These are phyloP conservation scores for Triplophysa yarkandensis DNA, from an alignment of 2,797 vertebrate genomes.

Conservation along the genomic window DNA sequence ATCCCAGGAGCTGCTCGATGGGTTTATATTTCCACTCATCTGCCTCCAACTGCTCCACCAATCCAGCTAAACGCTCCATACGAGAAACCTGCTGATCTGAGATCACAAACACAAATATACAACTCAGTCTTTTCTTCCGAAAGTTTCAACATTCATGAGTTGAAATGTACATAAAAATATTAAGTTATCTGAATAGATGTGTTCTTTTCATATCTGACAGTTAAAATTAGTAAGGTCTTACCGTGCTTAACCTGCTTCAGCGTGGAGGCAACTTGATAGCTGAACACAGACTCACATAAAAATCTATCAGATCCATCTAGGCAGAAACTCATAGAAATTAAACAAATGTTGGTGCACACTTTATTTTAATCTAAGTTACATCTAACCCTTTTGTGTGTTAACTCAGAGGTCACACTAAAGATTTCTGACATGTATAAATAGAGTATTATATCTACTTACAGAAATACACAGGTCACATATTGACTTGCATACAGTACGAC, in stretches of 20 bases:
- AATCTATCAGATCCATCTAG: conserved; percentile 96
- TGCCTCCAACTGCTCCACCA: conserved; percentile 97
- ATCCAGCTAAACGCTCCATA: conserved; percentile 95
- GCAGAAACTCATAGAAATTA: conserved; percentile 13
- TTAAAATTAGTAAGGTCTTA: conserved; percentile 66
- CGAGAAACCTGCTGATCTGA: conserved; percentile 97
- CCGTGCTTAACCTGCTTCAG: conserved; percentile 97
- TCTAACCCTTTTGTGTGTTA: too few relatives aligned
- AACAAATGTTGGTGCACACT: background rate
- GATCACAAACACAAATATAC: conserved; percentile 33
- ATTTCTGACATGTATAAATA: background rate
- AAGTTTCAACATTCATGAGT: too few relatives aligned
- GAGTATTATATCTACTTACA: background rate
- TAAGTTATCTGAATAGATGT: too few relatives aligned
- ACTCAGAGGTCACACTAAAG: background rate
- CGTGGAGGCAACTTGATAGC: conserved; percentile 97
- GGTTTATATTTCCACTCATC: conserved; percentile 98
- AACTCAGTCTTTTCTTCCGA: too few relatives aligned
- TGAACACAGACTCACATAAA: conserved; percentile 97
- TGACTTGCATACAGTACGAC: too few relatives aligned
- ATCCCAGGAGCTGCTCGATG: conserved; percentile 95
- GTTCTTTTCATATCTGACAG: too few relatives aligned
- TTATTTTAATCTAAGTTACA: background rate
- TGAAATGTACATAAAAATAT: too few relatives aligned
- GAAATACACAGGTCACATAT: background rate